A percentile compares a stretch with the other conserved stretches of the same genome.
Evolutionary conservation across 2,797 vertebrate species (phyloP).

Genomic region (Australoheros facetus): DNA sequence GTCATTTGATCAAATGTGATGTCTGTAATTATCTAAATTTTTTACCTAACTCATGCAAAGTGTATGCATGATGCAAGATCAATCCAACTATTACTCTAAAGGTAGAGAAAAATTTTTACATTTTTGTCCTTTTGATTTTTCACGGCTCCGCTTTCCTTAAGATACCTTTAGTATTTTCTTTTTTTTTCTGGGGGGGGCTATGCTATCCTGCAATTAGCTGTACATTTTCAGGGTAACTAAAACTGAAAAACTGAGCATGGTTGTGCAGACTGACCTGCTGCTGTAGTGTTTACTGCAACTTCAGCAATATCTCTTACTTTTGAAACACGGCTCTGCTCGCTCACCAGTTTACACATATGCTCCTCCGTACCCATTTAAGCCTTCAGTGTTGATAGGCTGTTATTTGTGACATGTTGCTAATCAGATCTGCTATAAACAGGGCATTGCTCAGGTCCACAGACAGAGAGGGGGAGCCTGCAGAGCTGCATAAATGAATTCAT

Average conservation of each 20-base stretch:
- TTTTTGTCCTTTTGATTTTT: neutral
- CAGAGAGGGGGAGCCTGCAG: too few relatives aligned
- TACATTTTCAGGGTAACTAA: neutral
- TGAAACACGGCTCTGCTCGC: neutral
- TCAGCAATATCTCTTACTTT: neutral
- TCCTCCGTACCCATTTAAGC: neutral
- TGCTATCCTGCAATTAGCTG: neutral
- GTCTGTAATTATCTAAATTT: neutral
- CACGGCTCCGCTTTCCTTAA: neutral
- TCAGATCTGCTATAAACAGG: constrained; percentile 1
- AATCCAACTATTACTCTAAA: neutral
- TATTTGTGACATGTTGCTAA: neutral
- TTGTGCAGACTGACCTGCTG: neutral
- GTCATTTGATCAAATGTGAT: neutral
- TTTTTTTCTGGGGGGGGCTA: too few relatives aligned
- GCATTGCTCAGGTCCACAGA: neutral
- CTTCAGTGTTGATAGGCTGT: neutral
- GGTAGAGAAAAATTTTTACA: neutral
- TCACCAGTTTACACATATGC: neutral
- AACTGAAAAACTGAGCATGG: neutral
- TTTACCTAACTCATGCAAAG: neutral
- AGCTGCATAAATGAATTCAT: neutral
- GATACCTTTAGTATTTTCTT: neutral
- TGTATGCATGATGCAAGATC: constrained; percentile 2
- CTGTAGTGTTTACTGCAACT: neutral